Evolutionary conservation across 2,888 invertebrate genomes (phyloP).

Genomic region (Tetragonula carbonaria): DNA sequence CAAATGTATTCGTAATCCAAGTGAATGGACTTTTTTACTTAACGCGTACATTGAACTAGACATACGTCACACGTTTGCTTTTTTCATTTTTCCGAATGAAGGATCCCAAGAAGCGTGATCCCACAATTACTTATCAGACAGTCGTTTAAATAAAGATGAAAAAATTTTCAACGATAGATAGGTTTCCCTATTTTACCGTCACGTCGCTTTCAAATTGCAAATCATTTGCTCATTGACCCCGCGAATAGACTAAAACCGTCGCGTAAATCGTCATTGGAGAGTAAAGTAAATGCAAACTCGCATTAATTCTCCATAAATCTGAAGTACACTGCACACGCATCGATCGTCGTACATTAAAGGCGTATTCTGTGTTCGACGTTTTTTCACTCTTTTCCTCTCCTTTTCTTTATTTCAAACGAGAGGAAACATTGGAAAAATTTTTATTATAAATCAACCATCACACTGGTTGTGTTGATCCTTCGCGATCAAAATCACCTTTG

Average conservation of each 20-base stretch:
- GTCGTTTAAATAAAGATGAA: neutral
- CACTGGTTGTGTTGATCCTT: neutral
- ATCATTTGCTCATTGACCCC: neutral
- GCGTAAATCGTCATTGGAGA: neutral
- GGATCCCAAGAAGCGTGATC: neutral
- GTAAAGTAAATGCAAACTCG: slow-evolving; percentile 14
- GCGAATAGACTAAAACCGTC: slow-evolving; percentile 4
- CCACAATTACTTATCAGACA: neutral
- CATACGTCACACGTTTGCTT: neutral
- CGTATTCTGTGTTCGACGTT: neutral
- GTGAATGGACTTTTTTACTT: neutral
- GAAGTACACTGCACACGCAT: neutral
- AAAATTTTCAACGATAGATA: neutral
- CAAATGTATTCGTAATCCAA: neutral
- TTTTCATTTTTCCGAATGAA: neutral
- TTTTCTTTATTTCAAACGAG: neutral
- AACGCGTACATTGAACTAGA: neutral
- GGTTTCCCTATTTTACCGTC: neutral
- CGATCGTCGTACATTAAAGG: neutral
- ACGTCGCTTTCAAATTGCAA: neutral
- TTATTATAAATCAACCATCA: neutral
- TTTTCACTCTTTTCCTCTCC: neutral
- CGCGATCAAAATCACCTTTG: neutral
- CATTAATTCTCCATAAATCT: slow-evolving; percentile 27
- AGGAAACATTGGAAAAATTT: neutral